Evolutionary conservation across 64 coral and sea anemone species (phyloP).

Genomic region (Hydrozoanthus tunicans): DNA sequence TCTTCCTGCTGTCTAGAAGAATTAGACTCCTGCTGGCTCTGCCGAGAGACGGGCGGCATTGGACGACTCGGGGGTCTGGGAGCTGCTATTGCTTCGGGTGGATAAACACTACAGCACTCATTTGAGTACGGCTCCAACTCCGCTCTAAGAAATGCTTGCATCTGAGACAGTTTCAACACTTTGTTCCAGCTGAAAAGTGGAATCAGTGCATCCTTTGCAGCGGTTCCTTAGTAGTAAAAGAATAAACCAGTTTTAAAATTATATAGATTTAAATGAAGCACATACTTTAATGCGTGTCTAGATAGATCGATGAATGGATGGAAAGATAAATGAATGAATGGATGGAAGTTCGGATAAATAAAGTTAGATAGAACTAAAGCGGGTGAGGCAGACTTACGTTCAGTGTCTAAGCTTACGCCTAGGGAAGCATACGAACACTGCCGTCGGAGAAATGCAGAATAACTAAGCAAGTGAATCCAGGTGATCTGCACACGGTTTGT

Average conservation of each 20-base stretch:
- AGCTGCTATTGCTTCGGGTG: slow-evolving; percentile 48
- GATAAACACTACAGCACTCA: slow-evolving; percentile 79
- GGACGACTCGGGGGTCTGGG: slow-evolving; percentile 9
- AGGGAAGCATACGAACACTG: slow-evolving; percentile 89
- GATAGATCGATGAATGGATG: no score
- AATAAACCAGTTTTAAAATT: not conserved
- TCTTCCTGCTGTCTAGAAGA: slow-evolving; percentile 18
- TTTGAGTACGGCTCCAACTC: slow-evolving; percentile 76
- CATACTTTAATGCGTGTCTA: no score
- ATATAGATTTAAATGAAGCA: no score
- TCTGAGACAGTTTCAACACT: slow-evolving; percentile 68
- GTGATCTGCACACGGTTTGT: slow-evolving; percentile 82
- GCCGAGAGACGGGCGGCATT: not conserved
- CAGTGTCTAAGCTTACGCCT: slow-evolving; percentile 48
- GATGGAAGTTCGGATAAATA: no score
- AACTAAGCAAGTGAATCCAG: slow-evolving; percentile 87
- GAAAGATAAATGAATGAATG: no score
- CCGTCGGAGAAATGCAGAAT: slow-evolving; percentile 77
- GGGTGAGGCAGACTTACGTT: not conserved
- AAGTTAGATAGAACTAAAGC: no score
- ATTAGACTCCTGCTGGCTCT: slow-evolving; percentile 1
- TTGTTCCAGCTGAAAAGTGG: slow-evolving; percentile 77
- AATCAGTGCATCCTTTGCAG: not conserved
- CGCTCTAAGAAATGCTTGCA: slow-evolving; percentile 74
- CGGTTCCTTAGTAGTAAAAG: not conserved